A percentile compares a stretch with the other conserved stretches of the same genome.
Evolutionary conservation across 2,797 vertebrate species (phyloP).

Genomic region (Neosilurus mollespiculum): DNA sequence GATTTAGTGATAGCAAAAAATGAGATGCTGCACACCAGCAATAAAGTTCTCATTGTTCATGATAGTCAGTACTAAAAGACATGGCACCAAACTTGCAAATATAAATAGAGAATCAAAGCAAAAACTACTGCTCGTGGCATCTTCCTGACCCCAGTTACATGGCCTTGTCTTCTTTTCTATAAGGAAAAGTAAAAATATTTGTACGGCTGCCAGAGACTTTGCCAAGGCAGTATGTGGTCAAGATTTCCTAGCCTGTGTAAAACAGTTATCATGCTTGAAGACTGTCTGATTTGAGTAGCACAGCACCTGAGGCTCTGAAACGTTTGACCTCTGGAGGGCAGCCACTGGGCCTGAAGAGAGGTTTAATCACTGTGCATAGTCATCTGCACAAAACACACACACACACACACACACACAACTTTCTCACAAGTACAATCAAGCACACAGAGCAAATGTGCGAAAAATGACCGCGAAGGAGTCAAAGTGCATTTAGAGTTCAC

Average conservation of each 20-base stretch:
- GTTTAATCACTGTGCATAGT: slow-evolving; percentile 40
- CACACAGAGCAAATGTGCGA: slow-evolving; percentile 60
- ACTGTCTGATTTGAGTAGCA: slow-evolving; percentile 53
- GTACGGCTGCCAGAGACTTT: slow-evolving; percentile 43
- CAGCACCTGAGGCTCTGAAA: slow-evolving; percentile 61
- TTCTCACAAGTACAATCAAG: slow-evolving; percentile 40
- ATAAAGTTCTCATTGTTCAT: background rate
- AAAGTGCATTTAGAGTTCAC: slow-evolving; percentile 75
- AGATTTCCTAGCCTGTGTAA: slow-evolving; percentile 56
- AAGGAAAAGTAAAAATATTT: slow-evolving; percentile 50
- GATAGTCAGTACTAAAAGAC: background rate
- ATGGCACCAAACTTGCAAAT: slow-evolving; percentile 10
- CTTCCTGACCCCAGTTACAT: slow-evolving; percentile 32
- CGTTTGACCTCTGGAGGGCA: slow-evolving; percentile 59
- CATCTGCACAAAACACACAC: slow-evolving; percentile 2
- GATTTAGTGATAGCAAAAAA: background rate
- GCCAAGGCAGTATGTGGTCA: slow-evolving; percentile 59
- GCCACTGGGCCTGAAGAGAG: slow-evolving; percentile 54
- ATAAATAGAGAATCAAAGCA: slow-evolving; percentile 26
- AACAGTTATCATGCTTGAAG: slow-evolving; percentile 57
- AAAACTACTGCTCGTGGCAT: slow-evolving; percentile 28
- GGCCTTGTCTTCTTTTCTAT: slow-evolving; percentile 37
- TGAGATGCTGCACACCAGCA: background rate
- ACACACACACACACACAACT: slow-evolving; percentile 29
- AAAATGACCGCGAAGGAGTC: slow-evolving; percentile 68